Base-by-base conservation (phyloP, 2,888 invertebrate species). In the Aspidiotus destructor region DNA sequence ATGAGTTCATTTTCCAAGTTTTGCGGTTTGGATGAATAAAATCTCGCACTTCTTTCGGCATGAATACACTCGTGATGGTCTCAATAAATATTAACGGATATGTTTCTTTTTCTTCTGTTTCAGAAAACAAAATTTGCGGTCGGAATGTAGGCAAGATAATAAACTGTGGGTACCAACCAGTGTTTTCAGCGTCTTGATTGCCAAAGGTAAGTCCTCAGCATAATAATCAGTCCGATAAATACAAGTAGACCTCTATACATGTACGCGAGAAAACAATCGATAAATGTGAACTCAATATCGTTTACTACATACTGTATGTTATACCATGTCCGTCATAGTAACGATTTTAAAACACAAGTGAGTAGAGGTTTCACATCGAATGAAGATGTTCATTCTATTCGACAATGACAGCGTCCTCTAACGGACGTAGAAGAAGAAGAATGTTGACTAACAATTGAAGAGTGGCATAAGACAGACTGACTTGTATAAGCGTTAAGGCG, bases 131-230 rank as follows among this genome's bases (percentile, higher is more conserved):
- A 60, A 60, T 58, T 58, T 10, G 54, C 53, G 9, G 42, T 40
- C 57, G 67, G 67, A 67, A 67, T 67, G 67, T 67, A 67, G 67
- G 58, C 67, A 67, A 58, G 42, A 58, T 17, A 16, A 17, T 13
- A 17, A 16, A 10, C 58, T 10, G 13, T 8, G 9, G 8, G 17
- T 17, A 58, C 17, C 58, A 1, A 8, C 40, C 48, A 48, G 48
- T 48, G 48, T 58, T 28, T 8, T 28, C 58, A 58, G 11, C 58
- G 8, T 58, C 58, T 17, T 58, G 58, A 58, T 58, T 28, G 58
- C 58, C 58, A 58, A 58, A 16, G 58, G 58, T 58, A 58, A 58
- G 58, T 28, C 6, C 28, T 13, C 58, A 28, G 28, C 16, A 58
- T 58, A 40, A 54, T 54, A 16, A 16, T 54, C 8, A 9, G 15